These are phyloP conservation scores for Thalassaphorura encarpata DNA, from an alignment of 1,140 invertebrate species.

Conservation along the genomic window DNA sequence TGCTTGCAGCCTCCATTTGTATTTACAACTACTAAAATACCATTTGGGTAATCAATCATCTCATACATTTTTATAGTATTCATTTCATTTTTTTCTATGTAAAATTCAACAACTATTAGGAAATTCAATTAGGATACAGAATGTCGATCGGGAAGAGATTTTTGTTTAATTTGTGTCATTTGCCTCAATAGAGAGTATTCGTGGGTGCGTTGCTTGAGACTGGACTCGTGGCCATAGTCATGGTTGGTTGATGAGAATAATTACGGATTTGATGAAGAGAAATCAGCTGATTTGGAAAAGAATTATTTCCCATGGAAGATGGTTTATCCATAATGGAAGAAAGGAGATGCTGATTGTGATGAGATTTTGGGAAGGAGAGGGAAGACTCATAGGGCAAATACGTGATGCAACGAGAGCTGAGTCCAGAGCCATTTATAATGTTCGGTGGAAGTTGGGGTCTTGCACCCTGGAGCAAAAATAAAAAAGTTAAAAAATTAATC, in stretches of 20 bases:
- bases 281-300: conserved; percentile 87
- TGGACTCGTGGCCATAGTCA: no score
- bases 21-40: no score
- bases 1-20: no score
- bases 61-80: no score
- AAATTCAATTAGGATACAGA: no score
- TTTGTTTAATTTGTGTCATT: no score
- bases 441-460: conserved; percentile 31
- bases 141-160: no score
- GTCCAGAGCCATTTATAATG: conserved; percentile 21
- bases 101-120: no score
- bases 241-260: conserved; percentile 80
- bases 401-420: conserved; percentile 40
- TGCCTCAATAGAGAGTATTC: no score
- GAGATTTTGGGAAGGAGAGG: conserved; percentile 61
- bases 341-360: conserved; percentile 35
- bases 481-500: conserved; percentile 5
- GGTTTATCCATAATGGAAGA: conserved; percentile 43
- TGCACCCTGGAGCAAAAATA: conserved; percentile 22
- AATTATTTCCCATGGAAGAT: conserved; percentile 42
- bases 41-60: no score
- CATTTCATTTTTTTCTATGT: no score
- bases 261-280: conserved; percentile 93
- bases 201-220: no score
- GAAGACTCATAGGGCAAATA: conserved; percentile 86